Conservation (phyloP, 2,113 vertebrate species). For the Mirza zaza region DNA sequence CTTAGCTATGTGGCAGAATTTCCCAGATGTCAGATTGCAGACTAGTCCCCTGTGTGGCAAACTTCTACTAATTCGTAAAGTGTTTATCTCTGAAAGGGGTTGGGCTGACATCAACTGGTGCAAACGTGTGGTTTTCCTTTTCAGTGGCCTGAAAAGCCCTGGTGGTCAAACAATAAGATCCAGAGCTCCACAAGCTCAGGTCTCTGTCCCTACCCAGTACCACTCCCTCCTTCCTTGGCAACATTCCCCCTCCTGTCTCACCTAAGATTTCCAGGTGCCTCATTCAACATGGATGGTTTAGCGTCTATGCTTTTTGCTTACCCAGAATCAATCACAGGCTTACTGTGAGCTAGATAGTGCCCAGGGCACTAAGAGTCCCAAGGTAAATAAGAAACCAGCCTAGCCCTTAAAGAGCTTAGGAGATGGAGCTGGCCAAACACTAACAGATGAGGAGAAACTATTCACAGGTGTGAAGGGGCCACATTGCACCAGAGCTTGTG, state of each 20-base stretch:
- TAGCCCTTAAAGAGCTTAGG: not conserved
- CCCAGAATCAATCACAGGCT: not conserved
- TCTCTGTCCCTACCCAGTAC: not conserved
- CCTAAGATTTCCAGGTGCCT: not conserved
- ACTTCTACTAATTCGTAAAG: conserved; percentile 33
- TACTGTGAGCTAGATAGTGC: not conserved
- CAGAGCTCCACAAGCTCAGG: not conserved
- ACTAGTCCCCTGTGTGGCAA: not conserved
- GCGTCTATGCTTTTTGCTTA: not conserved
- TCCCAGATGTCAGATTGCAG: not conserved
- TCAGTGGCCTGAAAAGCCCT: not conserved
- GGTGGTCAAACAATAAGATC: not conserved
- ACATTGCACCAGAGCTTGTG: not conserved
- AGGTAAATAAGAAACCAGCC: not conserved
- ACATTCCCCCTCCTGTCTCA: not conserved
- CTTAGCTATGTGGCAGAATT: not conserved
- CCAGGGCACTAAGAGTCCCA: not conserved
- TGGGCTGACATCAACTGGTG: not conserved
- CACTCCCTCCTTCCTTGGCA: not conserved
- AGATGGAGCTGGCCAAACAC: not conserved
- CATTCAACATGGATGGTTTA: not conserved
- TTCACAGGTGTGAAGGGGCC: not conserved
- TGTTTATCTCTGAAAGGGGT: conserved; percentile 28
- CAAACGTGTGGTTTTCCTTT: not conserved
- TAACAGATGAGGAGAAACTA: not conserved